Conservation (phyloP, 2,888 invertebrate species). For the Drosophila villosipedis region DNA sequence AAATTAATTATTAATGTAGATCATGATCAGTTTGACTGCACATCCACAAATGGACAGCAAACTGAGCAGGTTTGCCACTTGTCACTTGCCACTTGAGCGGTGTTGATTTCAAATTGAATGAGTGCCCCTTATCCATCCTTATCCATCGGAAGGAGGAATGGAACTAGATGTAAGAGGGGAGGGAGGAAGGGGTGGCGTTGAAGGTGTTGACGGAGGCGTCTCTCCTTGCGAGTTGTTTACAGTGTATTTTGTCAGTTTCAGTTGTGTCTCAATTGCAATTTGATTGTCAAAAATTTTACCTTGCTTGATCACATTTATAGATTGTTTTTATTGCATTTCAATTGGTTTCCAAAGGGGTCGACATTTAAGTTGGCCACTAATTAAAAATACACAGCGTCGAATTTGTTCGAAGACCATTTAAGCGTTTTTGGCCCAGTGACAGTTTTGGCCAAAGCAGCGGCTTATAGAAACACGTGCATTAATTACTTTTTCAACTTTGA, state of each 20-base stretch:
- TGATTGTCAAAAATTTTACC: conserved; percentile 38
- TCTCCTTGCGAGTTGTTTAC: conserved; percentile 2
- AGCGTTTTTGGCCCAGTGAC: conserved; percentile 17
- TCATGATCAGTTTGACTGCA: conserved; percentile 63
- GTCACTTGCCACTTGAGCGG: conserved; percentile 32
- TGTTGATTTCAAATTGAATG: conserved; percentile 73
- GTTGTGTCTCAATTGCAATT: conserved; percentile 28
- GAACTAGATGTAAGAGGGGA: not conserved
- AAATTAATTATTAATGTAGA: conserved; percentile 62
- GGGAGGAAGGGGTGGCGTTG: not conserved
- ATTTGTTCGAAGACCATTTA: conserved; percentile 36
- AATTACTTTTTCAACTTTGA: conserved; percentile 63
- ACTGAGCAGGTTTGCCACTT: conserved; percentile 41
- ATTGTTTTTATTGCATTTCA: conserved; percentile 70
- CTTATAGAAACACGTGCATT: conserved; percentile 33
- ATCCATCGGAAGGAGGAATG: not conserved
- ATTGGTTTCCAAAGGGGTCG: conserved; percentile 48
- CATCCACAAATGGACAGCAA: conserved; percentile 40
- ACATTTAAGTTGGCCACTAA: conserved; percentile 48
- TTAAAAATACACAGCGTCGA: conserved; percentile 51
- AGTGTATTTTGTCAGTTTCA: not conserved
- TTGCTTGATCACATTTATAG: conserved; percentile 50
- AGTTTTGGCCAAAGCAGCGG: conserved; percentile 8
- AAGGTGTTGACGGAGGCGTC: not conserved
- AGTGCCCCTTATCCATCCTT: conserved; percentile 47